Evolutionary conservation across 2,797 vertebrate species (phyloP), one percentile per base, ranked within the genome.

Genomic region (Platyrinchus mystaceus): DNA sequence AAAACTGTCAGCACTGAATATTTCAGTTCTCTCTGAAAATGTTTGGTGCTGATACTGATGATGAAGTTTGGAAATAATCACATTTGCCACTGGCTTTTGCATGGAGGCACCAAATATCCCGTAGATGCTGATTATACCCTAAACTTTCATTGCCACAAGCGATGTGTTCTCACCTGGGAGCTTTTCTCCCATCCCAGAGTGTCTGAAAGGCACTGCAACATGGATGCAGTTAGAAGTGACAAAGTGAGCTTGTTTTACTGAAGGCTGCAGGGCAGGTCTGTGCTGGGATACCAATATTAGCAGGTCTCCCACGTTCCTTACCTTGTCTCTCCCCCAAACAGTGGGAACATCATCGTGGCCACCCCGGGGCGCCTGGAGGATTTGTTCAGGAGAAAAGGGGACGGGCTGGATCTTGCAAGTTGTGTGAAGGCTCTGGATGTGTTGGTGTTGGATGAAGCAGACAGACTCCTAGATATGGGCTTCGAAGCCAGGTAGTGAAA

Each of bases 381-480:
- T 97, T 99, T 99, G 98, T 99, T 99, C 97, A 97, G 98, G 84
- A 98, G 99, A 78, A 99, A 98, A 97, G 97, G 98, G 0, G 99
- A 99, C 5, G 99, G 99, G 8, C 92, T 99, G 96, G 99, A 99
- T 93, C 93, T 99, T 79, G 98, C 98, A 36, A 95, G 96, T 87
- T 98, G 93, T 4, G 98, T 99, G 75, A 98, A 98, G 94, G 97
- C 98, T 71, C 98, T 99, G 14, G 99, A 99, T 2, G 98, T 99
- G 23, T 97, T 99, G 91, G 99, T 99, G 32, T 95, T 99, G n/a
- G 99, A 99, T 18, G 99, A 99, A 94, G 99, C 99, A 0, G 99
- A 99, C 95, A 96, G 99, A 44, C 98, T 99, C 34, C 97, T 99
- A 11, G 99, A 99, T 80, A 99, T 99, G 99, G 99, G 99, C 36